A percentile compares a stretch with the other conserved stretches of the same genome.
These are phyloP conservation scores for Flexamia atlantica DNA, from an alignment of 2,888 invertebrate species.

Conservation along the genomic window DNA sequence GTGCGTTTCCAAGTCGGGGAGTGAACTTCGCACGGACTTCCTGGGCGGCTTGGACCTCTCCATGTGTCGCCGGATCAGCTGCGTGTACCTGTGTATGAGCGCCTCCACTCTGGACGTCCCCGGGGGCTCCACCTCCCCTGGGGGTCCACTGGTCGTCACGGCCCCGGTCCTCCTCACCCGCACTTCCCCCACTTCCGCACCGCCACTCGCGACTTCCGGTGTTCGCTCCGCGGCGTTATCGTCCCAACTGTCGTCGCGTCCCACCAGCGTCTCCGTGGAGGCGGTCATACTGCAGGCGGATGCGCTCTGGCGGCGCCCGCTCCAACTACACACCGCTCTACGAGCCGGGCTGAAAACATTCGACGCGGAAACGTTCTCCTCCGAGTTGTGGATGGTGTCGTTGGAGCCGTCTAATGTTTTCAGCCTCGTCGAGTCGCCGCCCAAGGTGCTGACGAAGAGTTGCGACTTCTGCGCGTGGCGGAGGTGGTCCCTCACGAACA, in stretches of 20 bases:
- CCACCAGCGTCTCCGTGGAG: slow-evolving; percentile 63
- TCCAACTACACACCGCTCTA: slow-evolving; percentile 60
- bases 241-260: slow-evolving; percentile 53
- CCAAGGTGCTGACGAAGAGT: not conserved
- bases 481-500: slow-evolving; percentile 25
- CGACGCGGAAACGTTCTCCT: slow-evolving; percentile 48
- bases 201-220: slow-evolving; percentile 30
- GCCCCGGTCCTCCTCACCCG: slow-evolving; percentile 42
- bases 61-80: slow-evolving; percentile 58
- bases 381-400: slow-evolving; percentile 49
- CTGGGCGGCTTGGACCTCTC: slow-evolving; percentile 39
- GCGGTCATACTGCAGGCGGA: slow-evolving; percentile 61
- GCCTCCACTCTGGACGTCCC: slow-evolving; percentile 52
- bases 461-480: not conserved
- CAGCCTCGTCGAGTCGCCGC: not conserved
- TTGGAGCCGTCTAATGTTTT: slow-evolving; percentile 27
- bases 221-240: slow-evolving; percentile 25
- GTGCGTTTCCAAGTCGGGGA: slow-evolving; percentile 48
- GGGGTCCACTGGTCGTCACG: not conserved
- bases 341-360: slow-evolving; percentile 60
- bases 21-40: slow-evolving; percentile 45
- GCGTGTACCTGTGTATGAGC: slow-evolving; percentile 54
- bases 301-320: slow-evolving; percentile 59
- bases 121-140: slow-evolving; percentile 7
- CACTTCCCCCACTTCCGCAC: slow-evolving; percentile 6